Percentiles rank a stretch among this genome's conserved stretches.
Conservation (phyloP, 2,113 vertebrate species). For the Caloenas nicobarica region DNA sequence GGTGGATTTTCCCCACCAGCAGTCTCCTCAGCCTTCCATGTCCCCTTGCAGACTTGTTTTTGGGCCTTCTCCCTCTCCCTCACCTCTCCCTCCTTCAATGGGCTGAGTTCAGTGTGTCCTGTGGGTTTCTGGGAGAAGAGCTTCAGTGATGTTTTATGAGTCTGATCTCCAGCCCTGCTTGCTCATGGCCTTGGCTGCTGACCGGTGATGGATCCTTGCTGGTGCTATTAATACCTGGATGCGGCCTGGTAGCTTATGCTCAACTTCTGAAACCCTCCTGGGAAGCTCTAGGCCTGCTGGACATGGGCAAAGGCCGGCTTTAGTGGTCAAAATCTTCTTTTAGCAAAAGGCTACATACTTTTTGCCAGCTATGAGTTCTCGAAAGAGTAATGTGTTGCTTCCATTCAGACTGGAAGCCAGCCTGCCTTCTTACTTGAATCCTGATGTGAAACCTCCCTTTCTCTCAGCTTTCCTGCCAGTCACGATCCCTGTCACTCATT, state of each 20-base stretch:
- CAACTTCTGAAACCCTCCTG: not conserved
- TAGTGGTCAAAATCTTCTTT: not conserved
- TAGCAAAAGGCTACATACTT: not conserved
- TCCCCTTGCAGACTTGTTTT: not conserved
- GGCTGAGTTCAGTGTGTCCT: not conserved
- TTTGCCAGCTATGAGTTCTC: not conserved
- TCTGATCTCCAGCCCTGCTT: not conserved
- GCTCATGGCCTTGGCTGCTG: not conserved
- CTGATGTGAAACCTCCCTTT: not conserved
- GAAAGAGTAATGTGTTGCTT: not conserved
- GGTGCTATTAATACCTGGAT: not conserved
- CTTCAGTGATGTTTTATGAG: rapidly evolving
- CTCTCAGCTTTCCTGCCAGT: not conserved
- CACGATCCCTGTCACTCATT: not conserved
- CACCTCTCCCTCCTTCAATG: not conserved
- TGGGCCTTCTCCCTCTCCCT: not conserved
- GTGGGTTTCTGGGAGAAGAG: not conserved
- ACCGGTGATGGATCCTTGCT: not conserved
- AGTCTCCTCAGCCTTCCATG: not conserved
- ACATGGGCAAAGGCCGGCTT: not conserved
- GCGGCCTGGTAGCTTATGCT: not conserved
- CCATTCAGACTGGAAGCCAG: not conserved
- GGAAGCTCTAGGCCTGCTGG: not conserved
- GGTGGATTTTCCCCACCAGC: not conserved
- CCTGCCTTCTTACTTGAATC: not conserved